Conservation (phyloP, 2,113 vertebrate genomes). For the Quiscalus mexicanus region DNA sequence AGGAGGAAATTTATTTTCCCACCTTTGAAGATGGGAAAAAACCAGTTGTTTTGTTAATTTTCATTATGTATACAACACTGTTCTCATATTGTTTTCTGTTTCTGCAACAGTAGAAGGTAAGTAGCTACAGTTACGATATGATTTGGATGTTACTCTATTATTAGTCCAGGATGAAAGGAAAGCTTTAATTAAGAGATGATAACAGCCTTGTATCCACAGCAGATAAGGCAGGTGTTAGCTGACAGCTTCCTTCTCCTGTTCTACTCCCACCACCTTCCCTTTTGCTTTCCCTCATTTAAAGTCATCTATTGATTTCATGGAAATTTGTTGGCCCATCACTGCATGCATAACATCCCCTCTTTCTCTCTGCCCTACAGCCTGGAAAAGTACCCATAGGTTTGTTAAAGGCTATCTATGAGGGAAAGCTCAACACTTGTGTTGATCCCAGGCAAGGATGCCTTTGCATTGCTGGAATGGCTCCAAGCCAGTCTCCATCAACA, state of each 20-base stretch:
- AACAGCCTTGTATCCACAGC: background rate
- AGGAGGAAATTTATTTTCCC: background rate
- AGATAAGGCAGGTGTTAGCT: background rate
- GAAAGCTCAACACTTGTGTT: background rate
- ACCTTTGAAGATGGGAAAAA: background rate
- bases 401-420: background rate
- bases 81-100: background rate
- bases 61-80: background rate
- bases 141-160: background rate
- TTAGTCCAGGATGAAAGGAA: background rate
- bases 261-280: slow-evolving; percentile 21
- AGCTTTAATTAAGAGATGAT: slow-evolving; percentile 29
- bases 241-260: slow-evolving; percentile 4
- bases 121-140: background rate
- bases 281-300: background rate
- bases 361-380: background rate
- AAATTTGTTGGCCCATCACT: background rate
- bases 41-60: background rate
- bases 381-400: background rate
- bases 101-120: background rate
- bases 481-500: background rate
- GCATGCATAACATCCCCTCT: background rate
- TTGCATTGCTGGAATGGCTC: background rate
- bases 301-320: background rate
- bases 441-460: background rate